phyloP scores from a whole-genome alignment of 2,888 invertebrate species.

The Dryobotodes eremita region DNA sequence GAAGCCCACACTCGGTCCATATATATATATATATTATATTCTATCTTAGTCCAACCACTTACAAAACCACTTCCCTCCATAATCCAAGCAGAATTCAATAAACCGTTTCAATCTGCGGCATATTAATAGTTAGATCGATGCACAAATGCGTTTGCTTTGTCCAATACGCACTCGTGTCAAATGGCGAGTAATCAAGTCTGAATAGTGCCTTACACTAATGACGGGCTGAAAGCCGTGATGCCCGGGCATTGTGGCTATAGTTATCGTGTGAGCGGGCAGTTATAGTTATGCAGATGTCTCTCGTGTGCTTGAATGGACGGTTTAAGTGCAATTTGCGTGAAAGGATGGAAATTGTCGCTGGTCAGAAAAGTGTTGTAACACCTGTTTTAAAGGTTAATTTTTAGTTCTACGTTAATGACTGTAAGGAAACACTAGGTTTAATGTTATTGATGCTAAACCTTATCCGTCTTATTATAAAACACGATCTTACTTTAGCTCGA shows the following conservation, averaged over 20 bases:
- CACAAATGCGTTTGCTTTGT: slow-evolving; percentile 81
- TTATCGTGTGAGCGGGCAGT: slow-evolving; percentile 29
- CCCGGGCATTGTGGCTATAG: slow-evolving; percentile 31
- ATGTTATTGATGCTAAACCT: neutral
- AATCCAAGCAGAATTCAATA: slow-evolving; percentile 62
- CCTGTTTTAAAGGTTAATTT: neutral
- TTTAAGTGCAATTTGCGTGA: slow-evolving; percentile 27
- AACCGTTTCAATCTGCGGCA: slow-evolving; percentile 49
- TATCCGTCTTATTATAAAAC: too few species aligned
- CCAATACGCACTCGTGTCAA: slow-evolving; percentile 73
- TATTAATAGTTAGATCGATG: slow-evolving; percentile 75
- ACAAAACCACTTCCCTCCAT: neutral
- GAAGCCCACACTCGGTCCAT: too few species aligned
- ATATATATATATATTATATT: too few species aligned
- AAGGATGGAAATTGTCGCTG: neutral
- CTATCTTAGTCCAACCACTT: neutral
- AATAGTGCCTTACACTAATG: slow-evolving; percentile 74
- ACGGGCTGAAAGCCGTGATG: slow-evolving; percentile 67
- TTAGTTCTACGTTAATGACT: neutral
- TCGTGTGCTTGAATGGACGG: slow-evolving; percentile 16
- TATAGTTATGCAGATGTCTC: slow-evolving; percentile 40
- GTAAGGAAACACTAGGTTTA: neutral
- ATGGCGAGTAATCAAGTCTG: slow-evolving; percentile 77
- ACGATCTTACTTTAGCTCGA: too few species aligned
- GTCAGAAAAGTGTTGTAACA: neutral